Evolutionary conservation across 2,797 vertebrate species (phyloP), one percentile per base, ranked within the genome.

Genomic region (Bovichtus diacanthus): DNA sequence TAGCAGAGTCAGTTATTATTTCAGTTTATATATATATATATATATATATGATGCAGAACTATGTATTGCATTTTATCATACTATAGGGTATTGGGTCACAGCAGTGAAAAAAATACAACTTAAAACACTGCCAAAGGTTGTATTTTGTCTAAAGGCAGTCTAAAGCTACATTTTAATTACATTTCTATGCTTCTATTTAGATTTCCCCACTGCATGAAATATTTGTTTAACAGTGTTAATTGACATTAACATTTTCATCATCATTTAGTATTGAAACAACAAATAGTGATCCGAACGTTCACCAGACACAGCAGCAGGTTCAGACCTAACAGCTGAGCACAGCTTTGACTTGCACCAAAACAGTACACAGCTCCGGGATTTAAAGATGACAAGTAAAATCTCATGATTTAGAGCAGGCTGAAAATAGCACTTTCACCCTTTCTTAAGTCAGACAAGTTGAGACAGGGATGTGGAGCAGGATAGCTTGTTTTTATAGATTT

Each of bases 381-480:
- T 80, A 76, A 81, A 78, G 44, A 47, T 78, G 80, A 90, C 84
- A 89, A 80, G 78, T 83, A 43, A 82, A 86, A 90, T 80, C 87
- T 88, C 50, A 21, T 81, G 85, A 89, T 87, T 88, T 83, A 87
- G 71, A 82, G 64, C 61, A 12, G 29, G 61, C 82, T 68, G 23
- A 83, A 89, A 87, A 88, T 81, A 89, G 74, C 36, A 15, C 41
- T 9, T 65, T 72, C 53, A 69, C 54, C 72, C 74, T 83, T 76
- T 79, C 77, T 71, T 69, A 77, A 84, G 81, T 84, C 66, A 74
- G 55, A 80, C 79, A 59, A 63, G 76, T 82, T 81, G 61, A 87
- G 82, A 88, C 72, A 58, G 71, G 55, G 68, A 80, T 59, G 50
- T 83, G 67, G 55, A 43, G 31, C 36, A 50, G 56, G 51, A 23